Conservation (phyloP, 2,888 invertebrate genomes). For the Drosophila tanythrix region DNA sequence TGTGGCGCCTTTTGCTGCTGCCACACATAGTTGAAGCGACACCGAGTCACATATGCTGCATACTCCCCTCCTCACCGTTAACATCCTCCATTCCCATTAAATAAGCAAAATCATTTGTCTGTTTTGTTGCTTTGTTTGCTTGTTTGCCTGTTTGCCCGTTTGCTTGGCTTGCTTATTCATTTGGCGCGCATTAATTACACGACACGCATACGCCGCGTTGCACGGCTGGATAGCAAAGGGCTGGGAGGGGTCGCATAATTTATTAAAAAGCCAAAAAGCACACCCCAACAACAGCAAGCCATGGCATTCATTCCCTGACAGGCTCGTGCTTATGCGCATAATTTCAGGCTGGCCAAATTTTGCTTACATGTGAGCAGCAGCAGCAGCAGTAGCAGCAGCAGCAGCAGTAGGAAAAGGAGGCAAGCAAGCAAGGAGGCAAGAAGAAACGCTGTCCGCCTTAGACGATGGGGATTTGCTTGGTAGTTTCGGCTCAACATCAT, state of each 20-base stretch:
- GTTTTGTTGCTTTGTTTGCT: constrained; percentile 45
- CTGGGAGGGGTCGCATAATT: constrained; percentile 50
- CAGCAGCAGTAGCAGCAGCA: background rate
- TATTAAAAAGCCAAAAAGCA: constrained; percentile 72
- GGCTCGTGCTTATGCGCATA: constrained; percentile 55
- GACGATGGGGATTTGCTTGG: constrained; percentile 47
- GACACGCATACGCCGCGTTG: constrained; percentile 70
- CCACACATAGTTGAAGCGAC: constrained; percentile 5
- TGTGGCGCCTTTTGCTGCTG: constrained; percentile 28
- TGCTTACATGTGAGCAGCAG: constrained; percentile 37
- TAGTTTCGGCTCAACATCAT: constrained; percentile 40
- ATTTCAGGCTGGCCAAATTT: constrained; percentile 52
- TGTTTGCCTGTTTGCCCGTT: constrained; percentile 32
- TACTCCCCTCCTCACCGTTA: background rate
- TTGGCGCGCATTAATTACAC: constrained; percentile 78
- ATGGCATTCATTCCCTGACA: constrained; percentile 15
- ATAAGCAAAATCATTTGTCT: constrained; percentile 66
- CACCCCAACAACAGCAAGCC: background rate
- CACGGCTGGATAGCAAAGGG: background rate
- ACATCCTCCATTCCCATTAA: constrained; percentile 7
- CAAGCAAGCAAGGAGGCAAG: background rate
- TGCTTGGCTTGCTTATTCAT: constrained; percentile 69
- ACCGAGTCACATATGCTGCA: constrained; percentile 58
- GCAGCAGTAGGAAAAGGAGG: background rate
- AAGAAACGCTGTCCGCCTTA: constrained; percentile 15